phyloP scores from a whole-genome alignment of 1,140 invertebrate genomes.

The Atta texana region DNA sequence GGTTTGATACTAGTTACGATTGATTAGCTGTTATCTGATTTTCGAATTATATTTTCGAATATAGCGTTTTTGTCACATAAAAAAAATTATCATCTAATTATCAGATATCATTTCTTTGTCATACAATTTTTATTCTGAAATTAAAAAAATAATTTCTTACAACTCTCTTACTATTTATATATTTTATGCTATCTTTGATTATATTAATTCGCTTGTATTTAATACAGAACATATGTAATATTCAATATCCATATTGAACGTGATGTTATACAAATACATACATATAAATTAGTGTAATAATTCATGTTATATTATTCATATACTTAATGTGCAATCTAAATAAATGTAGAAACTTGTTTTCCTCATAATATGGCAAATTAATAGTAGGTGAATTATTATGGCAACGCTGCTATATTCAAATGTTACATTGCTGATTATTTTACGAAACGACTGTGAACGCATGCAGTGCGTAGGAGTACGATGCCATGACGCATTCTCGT shows the following conservation, averaged over 20 bases:
- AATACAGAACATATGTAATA: neutral
- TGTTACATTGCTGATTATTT: constrained; percentile 55
- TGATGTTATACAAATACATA: neutral
- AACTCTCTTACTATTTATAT: neutral
- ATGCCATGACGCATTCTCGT: constrained; percentile 34
- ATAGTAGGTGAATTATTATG: constrained; percentile 2
- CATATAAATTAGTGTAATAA: neutral
- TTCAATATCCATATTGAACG: neutral
- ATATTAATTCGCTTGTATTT: neutral
- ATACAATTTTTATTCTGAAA: neutral
- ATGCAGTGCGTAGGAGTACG: constrained; percentile 4
- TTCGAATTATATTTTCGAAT: neutral
- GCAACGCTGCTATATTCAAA: neutral
- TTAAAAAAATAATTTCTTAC: neutral
- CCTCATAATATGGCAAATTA: constrained; percentile 1
- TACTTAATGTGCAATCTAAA: neutral
- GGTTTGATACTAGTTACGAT: neutral
- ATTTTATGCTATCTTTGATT: neutral
- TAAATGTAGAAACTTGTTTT: constrained; percentile 9
- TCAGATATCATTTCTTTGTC: neutral
- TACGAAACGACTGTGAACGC: constrained; percentile 46
- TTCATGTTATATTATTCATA: neutral
- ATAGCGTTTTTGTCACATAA: neutral
- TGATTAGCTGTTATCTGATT: neutral
- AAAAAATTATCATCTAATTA: neutral